Evolutionary conservation across 2,888 invertebrate species (phyloP).

Genomic region (Drosophila tanythrix): DNA sequence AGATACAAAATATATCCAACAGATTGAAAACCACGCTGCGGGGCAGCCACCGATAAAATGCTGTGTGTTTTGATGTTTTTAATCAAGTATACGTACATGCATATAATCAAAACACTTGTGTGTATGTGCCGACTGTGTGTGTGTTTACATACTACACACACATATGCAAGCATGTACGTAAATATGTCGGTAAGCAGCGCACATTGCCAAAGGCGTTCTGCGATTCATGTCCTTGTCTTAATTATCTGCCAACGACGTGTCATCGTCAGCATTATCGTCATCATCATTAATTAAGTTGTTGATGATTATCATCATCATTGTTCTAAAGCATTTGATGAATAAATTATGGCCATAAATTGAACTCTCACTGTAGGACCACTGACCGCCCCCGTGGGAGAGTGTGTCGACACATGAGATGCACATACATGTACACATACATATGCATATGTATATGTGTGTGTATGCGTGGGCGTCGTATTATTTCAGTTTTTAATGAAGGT

Average conservation of each 20-base stretch:
- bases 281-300: constrained; percentile 21
- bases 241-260: constrained; percentile 42
- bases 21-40: constrained; percentile 39
- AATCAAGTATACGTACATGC: constrained; percentile 46
- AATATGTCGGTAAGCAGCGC: constrained; percentile 29
- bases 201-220: constrained; percentile 6
- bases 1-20: constrained; percentile 10
- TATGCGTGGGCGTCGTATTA: constrained; percentile 37
- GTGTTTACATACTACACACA: not conserved
- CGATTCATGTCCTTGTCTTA: constrained; percentile 63
- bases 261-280: constrained; percentile 29
- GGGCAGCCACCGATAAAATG: constrained; percentile 40
- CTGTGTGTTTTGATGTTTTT: constrained; percentile 57
- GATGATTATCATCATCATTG: constrained; percentile 33
- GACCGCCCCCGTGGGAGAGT: constrained; percentile 25
- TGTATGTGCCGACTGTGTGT: not conserved
- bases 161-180: not conserved
- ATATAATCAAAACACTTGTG: not conserved
- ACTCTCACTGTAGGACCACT: constrained; percentile 36
- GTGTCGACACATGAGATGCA: constrained; percentile 21
- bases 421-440: not conserved
- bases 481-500: constrained; percentile 66
- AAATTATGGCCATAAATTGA: constrained; percentile 57
- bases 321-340: constrained; percentile 66
- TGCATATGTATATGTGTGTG: not conserved